phyloP scores from a whole-genome alignment of 2,797 vertebrate species.

The Catamblyrhynchus diadema region DNA sequence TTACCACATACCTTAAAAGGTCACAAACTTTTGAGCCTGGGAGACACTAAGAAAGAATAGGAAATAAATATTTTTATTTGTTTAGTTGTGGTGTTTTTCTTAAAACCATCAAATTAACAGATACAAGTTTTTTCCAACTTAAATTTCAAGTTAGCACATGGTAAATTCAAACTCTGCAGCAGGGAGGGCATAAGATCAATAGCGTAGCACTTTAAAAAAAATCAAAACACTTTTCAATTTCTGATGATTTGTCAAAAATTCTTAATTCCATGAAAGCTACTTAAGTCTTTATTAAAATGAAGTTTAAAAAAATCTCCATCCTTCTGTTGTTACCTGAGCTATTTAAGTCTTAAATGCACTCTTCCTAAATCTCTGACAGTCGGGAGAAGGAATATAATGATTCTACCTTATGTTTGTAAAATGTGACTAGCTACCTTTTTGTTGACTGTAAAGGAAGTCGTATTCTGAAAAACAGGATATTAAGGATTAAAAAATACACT shows the following conservation, averaged over 20 bases:
- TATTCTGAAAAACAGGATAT: slow-evolving; percentile 50
- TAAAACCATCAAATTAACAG: neutral
- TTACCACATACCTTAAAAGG: neutral
- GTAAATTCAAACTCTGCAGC: neutral
- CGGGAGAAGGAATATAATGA: neutral
- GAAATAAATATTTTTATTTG: neutral
- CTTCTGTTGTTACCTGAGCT: neutral
- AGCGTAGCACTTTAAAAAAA: neutral
- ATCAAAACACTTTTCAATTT: neutral
- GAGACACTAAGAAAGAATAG: neutral
- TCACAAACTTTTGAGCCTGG: neutral
- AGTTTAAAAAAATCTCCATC: neutral
- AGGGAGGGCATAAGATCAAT: neutral
- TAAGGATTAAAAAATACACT: slow-evolving; percentile 28
- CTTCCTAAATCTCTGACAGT: neutral
- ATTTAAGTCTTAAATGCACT: neutral
- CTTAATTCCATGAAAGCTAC: neutral
- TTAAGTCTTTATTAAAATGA: neutral
- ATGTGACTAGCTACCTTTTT: slow-evolving; percentile 1
- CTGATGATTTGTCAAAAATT: neutral
- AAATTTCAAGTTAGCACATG: neutral
- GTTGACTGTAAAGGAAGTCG: slow-evolving; percentile 17
- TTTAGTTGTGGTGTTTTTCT: neutral
- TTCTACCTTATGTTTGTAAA: slow-evolving; percentile 36
- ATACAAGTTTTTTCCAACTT: neutral